Evolutionary conservation across 2,888 invertebrate species (phyloP).

Genomic region (Odontothrips loti): DNA sequence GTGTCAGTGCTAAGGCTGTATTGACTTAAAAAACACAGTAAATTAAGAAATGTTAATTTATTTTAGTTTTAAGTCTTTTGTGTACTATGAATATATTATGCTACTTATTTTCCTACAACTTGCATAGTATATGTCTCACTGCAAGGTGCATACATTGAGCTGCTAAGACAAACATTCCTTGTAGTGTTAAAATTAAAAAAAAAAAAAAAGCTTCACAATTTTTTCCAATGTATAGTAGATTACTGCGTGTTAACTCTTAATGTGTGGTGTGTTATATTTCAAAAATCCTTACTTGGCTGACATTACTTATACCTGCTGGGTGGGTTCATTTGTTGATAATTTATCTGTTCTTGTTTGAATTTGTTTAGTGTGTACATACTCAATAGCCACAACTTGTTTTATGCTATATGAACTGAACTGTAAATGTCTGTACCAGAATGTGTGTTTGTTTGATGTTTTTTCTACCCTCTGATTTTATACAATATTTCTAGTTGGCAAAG

Average conservation of each 20-base stretch:
- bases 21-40: not conserved
- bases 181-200: not conserved
- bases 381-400: not conserved
- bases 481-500: not conserved
- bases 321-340: not conserved
- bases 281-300: not conserved
- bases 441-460: not conserved
- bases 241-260: not conserved
- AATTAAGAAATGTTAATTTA: too few relatives aligned
- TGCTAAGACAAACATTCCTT: not conserved
- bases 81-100: too few relatives aligned
- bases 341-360: not conserved
- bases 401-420: not conserved
- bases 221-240: not conserved
- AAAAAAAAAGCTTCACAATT: not conserved
- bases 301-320: not conserved
- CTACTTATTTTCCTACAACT: not conserved
- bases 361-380: not conserved
- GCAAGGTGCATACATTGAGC: not conserved
- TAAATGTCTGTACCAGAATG: not conserved
- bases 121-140: not conserved
- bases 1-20: not conserved
- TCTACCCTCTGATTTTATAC: not conserved
- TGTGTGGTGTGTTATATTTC: not conserved
- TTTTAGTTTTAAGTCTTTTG: too few relatives aligned